Evolutionary conservation across 2,113 vertebrate species (phyloP).

Genomic region (Nothobranchius kuhntae): DNA sequence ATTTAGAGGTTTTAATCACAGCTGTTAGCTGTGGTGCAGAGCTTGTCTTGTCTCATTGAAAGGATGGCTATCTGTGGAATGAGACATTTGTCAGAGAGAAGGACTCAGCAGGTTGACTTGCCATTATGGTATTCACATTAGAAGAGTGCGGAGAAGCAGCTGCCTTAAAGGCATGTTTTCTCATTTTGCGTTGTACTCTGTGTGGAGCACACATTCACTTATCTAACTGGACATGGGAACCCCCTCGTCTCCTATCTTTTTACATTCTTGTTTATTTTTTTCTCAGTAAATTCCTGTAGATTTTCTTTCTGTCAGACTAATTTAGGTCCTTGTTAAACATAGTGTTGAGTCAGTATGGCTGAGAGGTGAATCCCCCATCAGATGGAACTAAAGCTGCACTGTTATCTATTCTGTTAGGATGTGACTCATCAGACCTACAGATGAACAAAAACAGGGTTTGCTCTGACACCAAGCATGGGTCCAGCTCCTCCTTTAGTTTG

Average conservation of each 20-base stretch:
- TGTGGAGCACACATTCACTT: not conserved
- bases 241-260: no score
- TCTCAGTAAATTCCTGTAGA: no score
- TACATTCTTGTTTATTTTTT: not conserved
- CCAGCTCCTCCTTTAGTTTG: no score
- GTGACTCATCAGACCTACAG: no score
- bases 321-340: no score
- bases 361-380: no score
- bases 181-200: not conserved
- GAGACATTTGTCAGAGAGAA: slow-evolving; percentile 43
- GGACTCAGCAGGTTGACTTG: not conserved
- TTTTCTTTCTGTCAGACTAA: no score
- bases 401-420: no score
- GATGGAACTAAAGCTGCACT: no score
- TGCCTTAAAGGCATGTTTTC: slow-evolving; percentile 17
- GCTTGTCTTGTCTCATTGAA: slow-evolving; percentile 17
- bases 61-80: slow-evolving; percentile 32
- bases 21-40: slow-evolving; percentile 32
- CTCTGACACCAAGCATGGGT: no score
- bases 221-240: not conserved
- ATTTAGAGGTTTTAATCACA: slow-evolving; percentile 49
- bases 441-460: no score
- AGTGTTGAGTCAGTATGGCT: no score
- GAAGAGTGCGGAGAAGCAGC: slow-evolving; percentile 26
- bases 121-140: slow-evolving; percentile 5